Percentiles rank a stretch among this genome's conserved stretches.
phyloP scores from a whole-genome alignment of 1,140 invertebrate genomes.

The Pseudomyrmex dendroicus region DNA sequence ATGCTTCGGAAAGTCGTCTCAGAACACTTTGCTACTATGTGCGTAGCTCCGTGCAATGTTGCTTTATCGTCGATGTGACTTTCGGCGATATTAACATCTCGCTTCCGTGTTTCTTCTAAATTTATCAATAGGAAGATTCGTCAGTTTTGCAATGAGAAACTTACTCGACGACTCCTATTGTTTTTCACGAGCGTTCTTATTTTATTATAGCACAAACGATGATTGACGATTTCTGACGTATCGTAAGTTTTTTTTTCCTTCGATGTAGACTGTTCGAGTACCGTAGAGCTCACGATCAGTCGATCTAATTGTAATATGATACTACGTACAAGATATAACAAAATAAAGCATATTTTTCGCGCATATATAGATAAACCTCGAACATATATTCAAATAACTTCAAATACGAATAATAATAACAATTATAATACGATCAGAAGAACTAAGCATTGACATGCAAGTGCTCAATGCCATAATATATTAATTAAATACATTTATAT shows the following conservation, averaged over 20 bases:
- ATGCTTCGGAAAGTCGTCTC: neutral
- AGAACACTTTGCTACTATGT: neutral
- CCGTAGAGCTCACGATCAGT: too few relatives aligned
- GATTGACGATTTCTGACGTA: neutral
- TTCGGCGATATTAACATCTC: neutral
- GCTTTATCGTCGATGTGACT: neutral
- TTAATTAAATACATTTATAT: too few relatives aligned
- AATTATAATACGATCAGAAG: too few relatives aligned
- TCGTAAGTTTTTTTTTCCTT: slow-evolving; percentile 33
- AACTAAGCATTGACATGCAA: too few relatives aligned
- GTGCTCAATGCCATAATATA: too few relatives aligned
- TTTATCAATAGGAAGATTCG: neutral
- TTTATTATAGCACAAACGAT: neutral
- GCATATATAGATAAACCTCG: too few relatives aligned
- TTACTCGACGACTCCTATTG: neutral
- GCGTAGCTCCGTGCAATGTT: neutral
- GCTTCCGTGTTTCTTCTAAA: neutral
- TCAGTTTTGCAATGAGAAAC: neutral
- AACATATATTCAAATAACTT: too few relatives aligned
- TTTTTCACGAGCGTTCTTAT: neutral
- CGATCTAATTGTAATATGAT: too few relatives aligned
- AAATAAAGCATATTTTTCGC: too few relatives aligned
- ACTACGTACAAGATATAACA: too few relatives aligned
- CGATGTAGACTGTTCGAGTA: too few relatives aligned
- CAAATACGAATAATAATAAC: too few relatives aligned